These are phyloP conservation scores for Chondrilla cf. caribensis DNA, from an alignment of 37 sponge, comb jelly and placozoan genomes.

Conservation along the genomic window DNA sequence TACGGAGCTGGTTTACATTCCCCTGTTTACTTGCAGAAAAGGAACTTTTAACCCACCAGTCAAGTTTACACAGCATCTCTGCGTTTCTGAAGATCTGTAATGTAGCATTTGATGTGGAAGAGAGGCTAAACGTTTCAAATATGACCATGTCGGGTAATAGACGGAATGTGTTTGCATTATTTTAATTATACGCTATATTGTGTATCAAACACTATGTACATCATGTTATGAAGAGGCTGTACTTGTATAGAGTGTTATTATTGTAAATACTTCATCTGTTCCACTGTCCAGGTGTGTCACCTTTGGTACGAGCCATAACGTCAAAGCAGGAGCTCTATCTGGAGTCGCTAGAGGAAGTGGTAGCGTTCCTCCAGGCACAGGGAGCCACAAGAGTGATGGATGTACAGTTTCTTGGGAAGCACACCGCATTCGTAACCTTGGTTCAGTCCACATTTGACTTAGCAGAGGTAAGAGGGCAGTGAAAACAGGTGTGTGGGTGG, in stretches of 20 bases:
- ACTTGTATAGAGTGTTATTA: too few species aligned
- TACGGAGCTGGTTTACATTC: background rate
- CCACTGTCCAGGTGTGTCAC: background rate
- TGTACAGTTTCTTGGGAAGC: background rate
- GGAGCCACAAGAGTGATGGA: background rate
- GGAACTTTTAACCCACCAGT: background rate
- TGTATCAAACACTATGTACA: too few species aligned
- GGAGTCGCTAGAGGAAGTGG: slow-evolving; percentile 11
- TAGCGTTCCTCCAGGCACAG: slow-evolving; percentile 17
- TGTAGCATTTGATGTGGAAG: background rate
- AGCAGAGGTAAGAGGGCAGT: slow-evolving; percentile 39
- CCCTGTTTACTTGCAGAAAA: background rate
- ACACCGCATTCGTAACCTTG: slow-evolving; percentile 6
- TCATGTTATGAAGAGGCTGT: too few species aligned
- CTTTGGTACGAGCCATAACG: background rate
- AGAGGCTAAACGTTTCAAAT: background rate
- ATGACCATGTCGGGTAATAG: background rate
- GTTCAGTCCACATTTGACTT: background rate
- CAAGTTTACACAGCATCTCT: background rate
- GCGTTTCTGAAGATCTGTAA: background rate
- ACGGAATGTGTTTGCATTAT: background rate
- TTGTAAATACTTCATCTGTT: too few species aligned
- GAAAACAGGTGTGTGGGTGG: slow-evolving; percentile 13
- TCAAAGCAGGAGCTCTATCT: background rate
- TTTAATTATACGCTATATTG: too few species aligned